Conservation (phyloP, 2,113 vertebrate species). For the Alethe diademata region DNA sequence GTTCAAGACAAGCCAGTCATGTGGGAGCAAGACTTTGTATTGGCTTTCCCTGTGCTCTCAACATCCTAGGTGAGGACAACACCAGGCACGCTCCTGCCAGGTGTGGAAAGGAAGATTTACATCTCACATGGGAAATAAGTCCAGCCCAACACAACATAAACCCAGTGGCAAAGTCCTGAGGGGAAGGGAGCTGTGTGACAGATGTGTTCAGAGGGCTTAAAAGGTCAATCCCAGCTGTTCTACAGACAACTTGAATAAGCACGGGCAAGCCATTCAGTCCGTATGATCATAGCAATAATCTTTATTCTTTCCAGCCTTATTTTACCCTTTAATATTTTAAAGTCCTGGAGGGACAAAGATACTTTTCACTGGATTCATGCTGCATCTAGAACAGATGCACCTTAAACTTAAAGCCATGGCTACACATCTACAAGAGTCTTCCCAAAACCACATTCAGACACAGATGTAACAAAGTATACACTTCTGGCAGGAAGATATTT, state of each 20-base stretch:
- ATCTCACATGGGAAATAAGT: not conserved
- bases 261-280: rapidly evolving
- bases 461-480: not conserved
- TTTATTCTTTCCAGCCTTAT: not conserved
- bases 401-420: not conserved
- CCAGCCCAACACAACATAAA: not conserved
- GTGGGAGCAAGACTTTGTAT: not conserved
- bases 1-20: not conserved
- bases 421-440: not conserved
- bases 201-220: not conserved
- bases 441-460: not conserved
- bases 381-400: not conserved
- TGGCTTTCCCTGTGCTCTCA: not conserved
- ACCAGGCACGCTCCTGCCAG: not conserved
- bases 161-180: not conserved
- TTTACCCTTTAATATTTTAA: not conserved
- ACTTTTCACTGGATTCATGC: not conserved
- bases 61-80: rapidly evolving
- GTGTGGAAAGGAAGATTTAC: not conserved
- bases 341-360: not conserved
- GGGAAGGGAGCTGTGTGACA: not conserved
- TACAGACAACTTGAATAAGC: not conserved
- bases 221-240: not conserved
- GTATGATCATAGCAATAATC: not conserved
- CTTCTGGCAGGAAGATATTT: not conserved